phyloP scores from a whole-genome alignment of 2,888 invertebrate genomes.

The Papilio elwesi region DNA sequence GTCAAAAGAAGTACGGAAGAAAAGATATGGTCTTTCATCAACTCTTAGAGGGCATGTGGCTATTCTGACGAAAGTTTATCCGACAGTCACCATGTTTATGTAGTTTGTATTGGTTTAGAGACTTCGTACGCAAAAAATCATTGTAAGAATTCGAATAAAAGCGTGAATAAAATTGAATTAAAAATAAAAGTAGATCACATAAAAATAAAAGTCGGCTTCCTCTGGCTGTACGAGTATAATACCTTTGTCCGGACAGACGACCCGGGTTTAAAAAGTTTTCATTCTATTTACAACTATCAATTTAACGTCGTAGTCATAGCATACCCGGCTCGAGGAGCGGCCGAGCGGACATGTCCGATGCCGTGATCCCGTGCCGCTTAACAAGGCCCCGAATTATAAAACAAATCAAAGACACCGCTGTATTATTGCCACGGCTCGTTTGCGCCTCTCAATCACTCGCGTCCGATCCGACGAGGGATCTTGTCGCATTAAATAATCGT shows the following conservation, averaged over 20 bases:
- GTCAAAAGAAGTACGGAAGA: too few species aligned
- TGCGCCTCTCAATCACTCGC: slow-evolving; percentile 47
- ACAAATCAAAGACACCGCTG: slow-evolving; percentile 52
- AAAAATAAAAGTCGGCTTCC: background rate
- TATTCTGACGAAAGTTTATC: too few species aligned
- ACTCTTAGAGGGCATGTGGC: too few species aligned
- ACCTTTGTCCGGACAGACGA: slow-evolving; percentile 10
- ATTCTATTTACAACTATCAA: slow-evolving; percentile 40
- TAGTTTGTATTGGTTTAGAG: too few species aligned
- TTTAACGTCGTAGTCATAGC: slow-evolving; percentile 38
- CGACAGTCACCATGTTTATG: too few species aligned
- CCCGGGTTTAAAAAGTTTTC: slow-evolving; percentile 17
- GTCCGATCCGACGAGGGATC: slow-evolving; percentile 38
- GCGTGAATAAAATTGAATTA: background rate
- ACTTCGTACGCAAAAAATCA: too few species aligned
- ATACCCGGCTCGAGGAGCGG: slow-evolving; percentile 23
- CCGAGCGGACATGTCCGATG: slow-evolving; percentile 24
- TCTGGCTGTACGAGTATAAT: slow-evolving; percentile 8
- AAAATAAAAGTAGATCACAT: background rate
- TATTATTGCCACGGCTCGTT: slow-evolving; percentile 51
- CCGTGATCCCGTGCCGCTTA: slow-evolving; percentile 39
- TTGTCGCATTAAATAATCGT: slow-evolving; percentile 43
- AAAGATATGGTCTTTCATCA: too few species aligned
- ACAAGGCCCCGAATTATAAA: slow-evolving; percentile 42
- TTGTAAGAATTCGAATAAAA: too few species aligned